Evolutionary conservation across 2,113 vertebrate genomes (phyloP).

Genomic region (Odontophorus gujanensis): DNA sequence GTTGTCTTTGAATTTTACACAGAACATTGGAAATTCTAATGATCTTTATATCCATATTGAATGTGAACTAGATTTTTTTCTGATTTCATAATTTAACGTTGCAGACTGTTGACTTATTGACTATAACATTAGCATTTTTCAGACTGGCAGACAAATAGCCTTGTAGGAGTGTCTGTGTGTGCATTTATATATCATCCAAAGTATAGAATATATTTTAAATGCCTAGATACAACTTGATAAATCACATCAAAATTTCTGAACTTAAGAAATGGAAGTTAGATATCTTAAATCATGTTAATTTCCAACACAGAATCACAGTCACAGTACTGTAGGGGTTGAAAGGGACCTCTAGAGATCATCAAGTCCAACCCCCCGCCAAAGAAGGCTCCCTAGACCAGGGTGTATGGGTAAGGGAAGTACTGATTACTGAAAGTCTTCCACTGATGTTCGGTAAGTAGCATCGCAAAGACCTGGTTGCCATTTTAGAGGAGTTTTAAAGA

Average conservation of each 20-base stretch:
- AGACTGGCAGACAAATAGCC: slow-evolving; percentile 56
- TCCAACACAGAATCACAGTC: neutral
- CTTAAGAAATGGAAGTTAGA: neutral
- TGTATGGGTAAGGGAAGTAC: neutral
- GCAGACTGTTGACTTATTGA: slow-evolving; percentile 59
- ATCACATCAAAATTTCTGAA: slow-evolving; percentile 13
- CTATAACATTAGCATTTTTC: slow-evolving; percentile 31
- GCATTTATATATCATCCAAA: slow-evolving; percentile 45
- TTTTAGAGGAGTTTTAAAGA: neutral
- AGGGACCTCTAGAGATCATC: no score
- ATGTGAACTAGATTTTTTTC: neutral
- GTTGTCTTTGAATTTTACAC: slow-evolving; percentile 22
- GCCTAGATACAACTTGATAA: slow-evolving; percentile 17
- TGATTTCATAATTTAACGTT: slow-evolving; percentile 37
- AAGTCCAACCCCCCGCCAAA: no score
- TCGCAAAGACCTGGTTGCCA: neutral
- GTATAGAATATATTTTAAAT: slow-evolving; percentile 36
- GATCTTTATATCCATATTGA: slow-evolving; percentile 10
- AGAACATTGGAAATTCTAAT: slow-evolving; percentile 20
- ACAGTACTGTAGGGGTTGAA: no score
- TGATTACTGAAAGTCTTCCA: neutral
- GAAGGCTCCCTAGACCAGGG: no score
- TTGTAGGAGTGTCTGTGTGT: slow-evolving; percentile 30
- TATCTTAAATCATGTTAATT: neutral
- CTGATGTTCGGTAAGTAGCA: neutral